Conservation (phyloP, 2,797 vertebrate species). For the Micromesistius poutassou region DNA sequence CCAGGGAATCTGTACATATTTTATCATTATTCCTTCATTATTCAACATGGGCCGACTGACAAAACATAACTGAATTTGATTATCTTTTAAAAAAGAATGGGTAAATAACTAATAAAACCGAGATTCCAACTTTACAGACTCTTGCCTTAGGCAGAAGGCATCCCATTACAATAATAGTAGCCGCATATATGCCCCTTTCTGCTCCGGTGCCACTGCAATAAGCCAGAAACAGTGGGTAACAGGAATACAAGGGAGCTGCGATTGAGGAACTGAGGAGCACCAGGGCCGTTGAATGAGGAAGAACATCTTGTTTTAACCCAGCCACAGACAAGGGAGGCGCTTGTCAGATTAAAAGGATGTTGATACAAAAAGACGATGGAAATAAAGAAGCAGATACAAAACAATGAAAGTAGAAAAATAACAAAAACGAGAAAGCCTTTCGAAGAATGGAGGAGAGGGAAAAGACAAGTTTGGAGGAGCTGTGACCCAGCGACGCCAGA, state of each 20-base stretch:
- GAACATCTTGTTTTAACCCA: constrained; percentile 2
- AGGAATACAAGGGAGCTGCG: neutral
- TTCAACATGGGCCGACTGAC: neutral
- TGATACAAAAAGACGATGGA: constrained; percentile 27
- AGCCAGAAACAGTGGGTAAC: neutral
- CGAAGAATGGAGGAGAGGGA: neutral
- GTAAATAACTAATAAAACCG: neutral
- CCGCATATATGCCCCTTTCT: neutral
- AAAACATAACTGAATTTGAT: neutral
- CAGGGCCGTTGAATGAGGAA: neutral
- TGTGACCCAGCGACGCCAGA: constrained; percentile 20
- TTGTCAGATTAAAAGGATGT: constrained; percentile 41
- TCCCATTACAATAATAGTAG: neutral
- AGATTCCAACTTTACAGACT: neutral
- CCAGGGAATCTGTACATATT: neutral
- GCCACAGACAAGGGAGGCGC: constrained; percentile 37
- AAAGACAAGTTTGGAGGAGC: neutral
- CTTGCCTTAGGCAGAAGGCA: neutral
- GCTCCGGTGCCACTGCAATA: too few relatives aligned
- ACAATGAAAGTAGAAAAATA: neutral
- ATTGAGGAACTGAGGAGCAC: too few relatives aligned
- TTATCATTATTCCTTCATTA: neutral
- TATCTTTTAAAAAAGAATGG: neutral
- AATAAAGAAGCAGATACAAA: constrained; percentile 28
- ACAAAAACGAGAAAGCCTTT: neutral